phyloP scores from a whole-genome alignment of 2,113 vertebrate genomes.

The Dasyurus viverrinus region DNA sequence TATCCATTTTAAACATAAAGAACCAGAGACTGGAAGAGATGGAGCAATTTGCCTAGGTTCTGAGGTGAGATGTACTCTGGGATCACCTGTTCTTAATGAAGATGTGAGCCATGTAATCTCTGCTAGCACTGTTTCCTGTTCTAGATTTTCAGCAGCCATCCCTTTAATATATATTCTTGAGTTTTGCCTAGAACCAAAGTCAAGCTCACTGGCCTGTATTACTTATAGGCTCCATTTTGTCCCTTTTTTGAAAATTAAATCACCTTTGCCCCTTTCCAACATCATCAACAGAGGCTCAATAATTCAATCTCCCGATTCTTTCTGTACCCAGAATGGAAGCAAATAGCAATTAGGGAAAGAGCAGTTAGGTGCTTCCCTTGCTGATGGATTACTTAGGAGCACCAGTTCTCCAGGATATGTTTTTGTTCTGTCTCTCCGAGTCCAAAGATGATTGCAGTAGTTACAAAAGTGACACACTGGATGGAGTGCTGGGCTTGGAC shows the following conservation, averaged over 20 bases:
- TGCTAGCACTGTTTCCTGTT: background rate
- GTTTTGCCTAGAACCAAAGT: background rate
- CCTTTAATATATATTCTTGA: background rate
- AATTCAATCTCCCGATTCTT: background rate
- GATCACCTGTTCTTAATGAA: background rate
- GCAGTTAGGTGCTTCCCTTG: background rate
- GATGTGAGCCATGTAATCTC: background rate
- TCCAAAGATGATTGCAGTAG: background rate
- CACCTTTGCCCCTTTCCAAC: background rate
- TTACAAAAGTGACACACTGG: background rate
- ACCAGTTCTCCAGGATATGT: background rate
- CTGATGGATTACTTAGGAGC: background rate
- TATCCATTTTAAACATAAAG: background rate
- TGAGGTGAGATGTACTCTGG: background rate
- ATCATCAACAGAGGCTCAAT: background rate
- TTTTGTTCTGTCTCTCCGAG: background rate
- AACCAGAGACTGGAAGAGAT: background rate
- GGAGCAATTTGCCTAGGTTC: background rate
- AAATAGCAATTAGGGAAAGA: background rate
- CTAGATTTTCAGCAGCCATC: background rate
- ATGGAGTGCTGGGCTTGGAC: too few species aligned
- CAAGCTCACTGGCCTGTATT: background rate
- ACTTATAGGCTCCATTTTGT: background rate
- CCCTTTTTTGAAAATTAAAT: background rate
- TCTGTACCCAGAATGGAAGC: background rate